Percentiles rank a stretch among this genome's conserved stretches.
These are phyloP conservation scores for Dendrolimus pini DNA, from an alignment of 2,888 invertebrate genomes.

Conservation along the genomic window DNA sequence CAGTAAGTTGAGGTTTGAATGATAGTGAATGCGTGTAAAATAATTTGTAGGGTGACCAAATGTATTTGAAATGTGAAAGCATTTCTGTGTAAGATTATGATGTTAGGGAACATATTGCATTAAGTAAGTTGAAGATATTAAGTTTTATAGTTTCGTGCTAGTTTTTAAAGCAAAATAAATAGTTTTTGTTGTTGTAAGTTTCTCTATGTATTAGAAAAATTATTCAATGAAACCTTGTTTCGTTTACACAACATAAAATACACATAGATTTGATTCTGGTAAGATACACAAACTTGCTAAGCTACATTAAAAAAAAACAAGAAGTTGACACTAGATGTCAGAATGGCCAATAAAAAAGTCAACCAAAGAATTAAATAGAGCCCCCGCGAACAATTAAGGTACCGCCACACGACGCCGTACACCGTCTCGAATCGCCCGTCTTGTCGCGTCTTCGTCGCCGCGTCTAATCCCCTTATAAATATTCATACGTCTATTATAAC, in stretches of 20 bases:
- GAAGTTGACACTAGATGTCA: too few species aligned
- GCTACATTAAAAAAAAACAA: too few species aligned
- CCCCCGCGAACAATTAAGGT: conserved; percentile 43
- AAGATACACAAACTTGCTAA: too few species aligned
- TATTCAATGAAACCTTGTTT: too few species aligned
- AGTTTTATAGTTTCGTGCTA: conserved; percentile 20
- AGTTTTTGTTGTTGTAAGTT: too few species aligned
- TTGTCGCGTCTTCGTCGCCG: conserved; percentile 35
- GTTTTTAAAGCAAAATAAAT: conserved; percentile 8
- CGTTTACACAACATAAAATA: too few species aligned
- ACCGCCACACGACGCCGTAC: conserved; percentile 20
- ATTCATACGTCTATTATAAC: conserved; percentile 61
- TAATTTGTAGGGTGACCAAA: conserved; percentile 52
- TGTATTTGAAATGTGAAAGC: conserved; percentile 63
- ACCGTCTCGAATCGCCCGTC: conserved; percentile 46
- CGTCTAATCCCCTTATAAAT: conserved; percentile 64
- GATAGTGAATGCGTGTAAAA: conserved; percentile 21
- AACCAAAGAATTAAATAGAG: conserved; percentile 14
- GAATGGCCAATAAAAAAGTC: too few species aligned
- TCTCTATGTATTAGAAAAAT: too few species aligned
- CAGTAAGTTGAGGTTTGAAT: conserved; percentile 22
- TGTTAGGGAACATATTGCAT: conserved; percentile 53
- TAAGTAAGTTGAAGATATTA: conserved; percentile 25
- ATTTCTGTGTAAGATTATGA: conserved; percentile 74
- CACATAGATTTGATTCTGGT: too few species aligned